These are phyloP conservation scores for Phocides pigmalion DNA, from an alignment of 1,140 invertebrate genomes.

Conservation along the genomic window DNA sequence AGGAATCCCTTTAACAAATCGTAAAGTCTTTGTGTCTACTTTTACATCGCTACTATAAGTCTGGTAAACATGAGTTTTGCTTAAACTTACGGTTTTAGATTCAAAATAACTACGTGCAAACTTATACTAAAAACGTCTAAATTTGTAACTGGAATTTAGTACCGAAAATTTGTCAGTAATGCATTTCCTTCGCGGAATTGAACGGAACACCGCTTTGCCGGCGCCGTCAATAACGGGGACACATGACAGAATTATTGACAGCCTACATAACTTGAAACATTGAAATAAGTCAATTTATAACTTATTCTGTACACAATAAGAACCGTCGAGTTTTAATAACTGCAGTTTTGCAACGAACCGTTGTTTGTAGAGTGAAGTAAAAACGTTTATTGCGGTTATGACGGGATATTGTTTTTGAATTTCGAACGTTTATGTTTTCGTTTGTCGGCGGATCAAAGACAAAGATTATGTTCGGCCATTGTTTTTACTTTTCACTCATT, in stretches of 20 bases:
- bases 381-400: conserved; percentile 58
- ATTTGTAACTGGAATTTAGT: conserved; percentile 2
- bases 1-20: too few relatives aligned
- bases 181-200: conserved; percentile 16
- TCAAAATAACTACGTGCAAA: conserved; percentile 1
- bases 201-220: conserved; percentile 19
- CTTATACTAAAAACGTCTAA: conserved; percentile 1
- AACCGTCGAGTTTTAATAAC: not conserved
- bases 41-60: too few relatives aligned
- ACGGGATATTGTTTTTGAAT: conserved; percentile 34
- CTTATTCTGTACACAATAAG: not conserved
- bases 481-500: conserved; percentile 2
- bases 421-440: conserved; percentile 26
- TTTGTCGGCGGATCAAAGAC: conserved; percentile 12
- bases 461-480: not conserved
- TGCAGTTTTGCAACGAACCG: conserved; percentile 31
- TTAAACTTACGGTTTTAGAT: not conserved
- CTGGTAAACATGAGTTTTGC: too few relatives aligned
- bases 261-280: not conserved
- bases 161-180: conserved; percentile 5
- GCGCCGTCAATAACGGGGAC: conserved; percentile 1
- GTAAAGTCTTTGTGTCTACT: too few relatives aligned
- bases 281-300: conserved; percentile 9
- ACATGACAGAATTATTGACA: conserved; percentile 3
- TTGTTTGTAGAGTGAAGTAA: conserved; percentile 38